Evolutionary conservation across 2,888 invertebrate genomes (phyloP), one percentile per base, ranked within the genome.

Genomic region (Ectemnius cavifrons): DNA sequence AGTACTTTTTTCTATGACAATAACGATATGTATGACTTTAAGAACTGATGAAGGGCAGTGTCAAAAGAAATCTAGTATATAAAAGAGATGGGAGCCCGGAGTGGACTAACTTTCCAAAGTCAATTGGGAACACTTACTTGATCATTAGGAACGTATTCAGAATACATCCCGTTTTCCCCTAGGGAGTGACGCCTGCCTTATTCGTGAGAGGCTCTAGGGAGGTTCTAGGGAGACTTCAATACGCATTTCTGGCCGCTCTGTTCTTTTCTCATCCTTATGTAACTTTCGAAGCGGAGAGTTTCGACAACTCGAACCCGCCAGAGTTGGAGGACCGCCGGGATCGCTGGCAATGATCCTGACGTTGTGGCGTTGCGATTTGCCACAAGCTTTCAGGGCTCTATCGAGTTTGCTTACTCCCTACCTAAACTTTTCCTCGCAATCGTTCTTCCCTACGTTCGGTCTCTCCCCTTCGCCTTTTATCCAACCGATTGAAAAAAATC

Each of bases 61-160:
- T 2, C 8, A 37, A 37, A 37, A 3, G 45, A 37, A 67, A 52
- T 27, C 18, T 20, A 4, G 49, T 13, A 14, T n/a, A 27, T 11
- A 16, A 37, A 20, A 27, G 49, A 20, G n/a, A 46, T 57, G 14
- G 16, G 27, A 11, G 4, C 23, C 23, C 8, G 28, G 11, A 37
- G 37, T 37, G 8, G 37, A 37, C 37, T 6, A 3, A 49, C 23
- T 62, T 61, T 60, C 57, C 56, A 20, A 4, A 58, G 13, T 46
- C 61, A 8, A 16, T 58, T 23, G 37, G 37, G 37, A 11, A 37
- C 57, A 28, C 27, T 46, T n/a, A 20, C 28, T 61, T 61, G 63
- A 63, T 74, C 73, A 59, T 71, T 77, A 77, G 76, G 66, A 23
- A 5, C 63, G 67, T 59, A 77, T 77, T 77, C 76, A 70, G 62